These are phyloP conservation scores for Palythoa heliodiscus DNA, from an alignment of 92 coral and sea anemone genomes.

Conservation along the genomic window DNA sequence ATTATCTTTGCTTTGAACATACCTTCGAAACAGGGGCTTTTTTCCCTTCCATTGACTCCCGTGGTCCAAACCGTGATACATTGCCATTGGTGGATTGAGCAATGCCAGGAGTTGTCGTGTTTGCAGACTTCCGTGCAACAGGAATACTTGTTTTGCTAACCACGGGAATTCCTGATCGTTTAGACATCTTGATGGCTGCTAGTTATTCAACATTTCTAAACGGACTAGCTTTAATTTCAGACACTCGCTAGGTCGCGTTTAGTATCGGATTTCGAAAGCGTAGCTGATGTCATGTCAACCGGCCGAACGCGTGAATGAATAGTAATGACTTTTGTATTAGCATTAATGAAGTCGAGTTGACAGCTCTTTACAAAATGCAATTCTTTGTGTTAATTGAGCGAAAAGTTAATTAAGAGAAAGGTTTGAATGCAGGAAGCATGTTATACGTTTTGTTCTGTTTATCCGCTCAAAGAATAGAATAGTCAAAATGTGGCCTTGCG, in stretches of 20 bases:
- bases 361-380: neutral
- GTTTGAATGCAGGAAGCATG: too few relatives aligned
- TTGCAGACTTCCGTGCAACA: slow-evolving; percentile 36
- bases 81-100: slow-evolving; percentile 7
- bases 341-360: slow-evolving; percentile 5
- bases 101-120: neutral
- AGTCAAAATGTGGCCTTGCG: too few relatives aligned
- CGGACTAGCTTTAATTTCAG: neutral
- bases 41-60: slow-evolving; percentile 23
- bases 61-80: slow-evolving; percentile 3
- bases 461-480: too few relatives aligned
- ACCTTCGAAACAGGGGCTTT: slow-evolving; percentile 23
- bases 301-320: slow-evolving; percentile 26
- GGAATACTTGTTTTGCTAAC: slow-evolving; percentile 69
- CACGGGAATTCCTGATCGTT: slow-evolving; percentile 81
- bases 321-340: slow-evolving; percentile 12
- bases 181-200: slow-evolving; percentile 7
- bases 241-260: neutral
- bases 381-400: neutral
- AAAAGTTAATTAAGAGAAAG: too few relatives aligned
- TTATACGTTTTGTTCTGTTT: too few relatives aligned
- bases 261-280: slow-evolving; percentile 3
- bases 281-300: slow-evolving; percentile 36
- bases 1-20: neutral
- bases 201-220: neutral